These are phyloP conservation scores for Limnephilus rhombicus DNA, from an alignment of 2,888 invertebrate species.

Conservation along the genomic window DNA sequence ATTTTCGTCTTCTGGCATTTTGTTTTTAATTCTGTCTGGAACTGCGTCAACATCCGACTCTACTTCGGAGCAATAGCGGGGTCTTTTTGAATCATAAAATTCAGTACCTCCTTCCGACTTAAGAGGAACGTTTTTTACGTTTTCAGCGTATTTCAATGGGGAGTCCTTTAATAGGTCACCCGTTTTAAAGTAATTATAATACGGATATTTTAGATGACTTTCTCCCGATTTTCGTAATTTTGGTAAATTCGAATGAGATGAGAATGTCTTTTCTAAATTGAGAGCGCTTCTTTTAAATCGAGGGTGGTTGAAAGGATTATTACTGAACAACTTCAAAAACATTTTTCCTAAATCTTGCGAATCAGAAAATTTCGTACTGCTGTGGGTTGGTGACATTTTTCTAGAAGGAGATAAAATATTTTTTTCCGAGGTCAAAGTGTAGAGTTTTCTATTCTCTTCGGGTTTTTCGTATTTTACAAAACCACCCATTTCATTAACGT, in stretches of 20 bases:
- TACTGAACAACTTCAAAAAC: constrained; percentile 67
- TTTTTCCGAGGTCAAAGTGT: background rate
- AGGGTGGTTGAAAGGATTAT: constrained; percentile 69
- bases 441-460: background rate
- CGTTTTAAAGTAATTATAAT: constrained; percentile 81
- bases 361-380: background rate
- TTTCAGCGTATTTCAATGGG: constrained; percentile 82
- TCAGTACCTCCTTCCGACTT: constrained; percentile 83
- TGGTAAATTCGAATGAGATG: constrained; percentile 68
- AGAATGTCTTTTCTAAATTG: constrained; percentile 71
- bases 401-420: background rate
- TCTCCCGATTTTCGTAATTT: constrained; percentile 22
- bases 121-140: constrained; percentile 79
- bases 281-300: constrained; percentile 68
- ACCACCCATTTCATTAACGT: background rate
- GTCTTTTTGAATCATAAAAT: constrained; percentile 83
- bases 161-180: constrained; percentile 76
- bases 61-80: constrained; percentile 77
- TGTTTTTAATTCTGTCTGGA: constrained; percentile 73
- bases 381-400: background rate
- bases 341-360: background rate
- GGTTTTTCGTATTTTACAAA: background rate
- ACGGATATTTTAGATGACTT: constrained; percentile 67
- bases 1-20: constrained; percentile 68
- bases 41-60: constrained; percentile 77